These are phyloP conservation scores for Hydraecia micacea DNA, from an alignment of 2,888 invertebrate genomes.

Conservation along the genomic window DNA sequence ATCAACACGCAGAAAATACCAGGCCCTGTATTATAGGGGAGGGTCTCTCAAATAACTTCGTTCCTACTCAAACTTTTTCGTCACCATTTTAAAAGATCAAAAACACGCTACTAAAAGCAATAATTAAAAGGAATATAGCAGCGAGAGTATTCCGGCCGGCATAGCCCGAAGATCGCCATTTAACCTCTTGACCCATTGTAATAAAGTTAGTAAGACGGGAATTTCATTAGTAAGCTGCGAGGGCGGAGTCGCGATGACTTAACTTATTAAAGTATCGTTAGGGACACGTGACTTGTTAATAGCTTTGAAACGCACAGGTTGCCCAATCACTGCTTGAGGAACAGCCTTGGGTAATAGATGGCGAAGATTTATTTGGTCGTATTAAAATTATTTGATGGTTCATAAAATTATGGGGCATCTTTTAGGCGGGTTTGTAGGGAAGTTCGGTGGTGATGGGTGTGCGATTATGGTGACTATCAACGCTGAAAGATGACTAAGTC, in stretches of 20 bases:
- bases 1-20: slow-evolving; percentile 22
- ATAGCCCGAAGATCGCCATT: slow-evolving; percentile 73
- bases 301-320: slow-evolving; percentile 61
- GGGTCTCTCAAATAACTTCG: slow-evolving; percentile 19
- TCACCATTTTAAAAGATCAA: slow-evolving; percentile 42
- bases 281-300: slow-evolving; percentile 59
- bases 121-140: slow-evolving; percentile 56
- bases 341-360: slow-evolving; percentile 22
- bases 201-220: slow-evolving; percentile 79
- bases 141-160: slow-evolving; percentile 64
- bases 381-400: slow-evolving; percentile 36
- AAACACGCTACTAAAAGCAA: slow-evolving; percentile 49
- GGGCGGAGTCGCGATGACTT: slow-evolving; percentile 68
- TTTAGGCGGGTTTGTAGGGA: background rate
- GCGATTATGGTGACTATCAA: background rate
- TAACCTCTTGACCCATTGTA: slow-evolving; percentile 81
- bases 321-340: slow-evolving; percentile 36
- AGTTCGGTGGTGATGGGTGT: background rate
- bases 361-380: slow-evolving; percentile 31
- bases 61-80: slow-evolving; percentile 26
- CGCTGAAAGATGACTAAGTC: background rate
- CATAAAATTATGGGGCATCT: slow-evolving; percentile 10
- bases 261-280: slow-evolving; percentile 70
- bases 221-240: slow-evolving; percentile 73
- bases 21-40: background rate